Base-by-base conservation (phyloP, 2,113 vertebrate genomes). In the Patagioenas fasciata region DNA sequence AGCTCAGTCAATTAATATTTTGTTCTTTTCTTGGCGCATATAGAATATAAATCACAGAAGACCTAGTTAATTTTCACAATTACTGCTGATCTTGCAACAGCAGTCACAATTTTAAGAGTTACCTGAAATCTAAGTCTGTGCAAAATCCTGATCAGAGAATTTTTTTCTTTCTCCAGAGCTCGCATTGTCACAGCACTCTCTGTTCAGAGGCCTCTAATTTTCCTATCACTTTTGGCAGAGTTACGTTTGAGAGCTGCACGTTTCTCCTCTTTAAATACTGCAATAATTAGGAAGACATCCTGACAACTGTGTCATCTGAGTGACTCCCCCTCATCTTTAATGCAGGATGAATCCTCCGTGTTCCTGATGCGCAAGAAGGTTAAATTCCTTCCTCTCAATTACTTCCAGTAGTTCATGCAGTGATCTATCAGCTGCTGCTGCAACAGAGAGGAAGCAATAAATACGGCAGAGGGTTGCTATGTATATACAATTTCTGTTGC, bases 1-100 rank as follows among this genome's bases (percentile, higher is more conserved):
- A 83, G 77, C 67, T 62, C 31, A 2, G n/a, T 88, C 86, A 75
- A 80, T 92, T 93, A 94, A 83, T 96, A 85, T 87, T 95, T 96
- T 83, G 40, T 86, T 80, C 62, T 57, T 83, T 65, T 93, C 75
- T 91, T 72, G 87, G 81, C 90, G 84, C 4, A 1, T 74, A 32
- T 6, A 73, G 87, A 84, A 92, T 69, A 71, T 47, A 90, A 85
- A 74, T 89, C 64, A 79, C n/a, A 58, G 87, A 78, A 56, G 74
- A 94, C 67, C 40, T 47, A 38, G 77, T 79, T 85, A 70, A 32
- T 78, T 88, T 88, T 75, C 53, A 57, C 21, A 69, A 15, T 86
- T 90, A 83, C 74, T 75, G 93, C 88, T 94, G 79, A 89, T 89
- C 71, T 87, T 95, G 91, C 70, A 70, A 34, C 54, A 77, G 28